Base-by-base conservation (phyloP, 2,888 invertebrate genomes). In the Erpobdella octoculata region DNA sequence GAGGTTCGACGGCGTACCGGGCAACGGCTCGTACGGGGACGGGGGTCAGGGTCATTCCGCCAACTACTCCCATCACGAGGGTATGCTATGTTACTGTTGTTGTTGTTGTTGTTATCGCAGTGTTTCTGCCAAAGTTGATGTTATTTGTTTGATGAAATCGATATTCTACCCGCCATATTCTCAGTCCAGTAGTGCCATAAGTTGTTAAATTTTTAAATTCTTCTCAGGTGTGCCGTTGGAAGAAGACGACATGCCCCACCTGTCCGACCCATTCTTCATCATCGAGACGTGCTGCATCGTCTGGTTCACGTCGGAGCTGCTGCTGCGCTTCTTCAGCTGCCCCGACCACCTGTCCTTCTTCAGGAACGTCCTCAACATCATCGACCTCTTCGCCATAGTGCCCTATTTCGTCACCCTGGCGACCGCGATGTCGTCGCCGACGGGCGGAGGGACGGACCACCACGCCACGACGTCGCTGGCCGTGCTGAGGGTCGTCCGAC, bases 401-500 rank as follows among this genome's bases (percentile, higher is more conserved):
- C 96, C 96, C 85, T 97, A 97, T 87, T 97, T 97, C 89, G 95
- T 97, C 86, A 96, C 96, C 80, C 88, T 97, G 87, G 96, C 94
- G 83, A 97, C 96, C 78, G 95, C 95, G 79, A 91, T 96, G 85
- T 95, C 94, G 79, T 36, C 69, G 9, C n/a, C 69, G n/a, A 95
- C 95, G 87, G 93, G 95, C 73, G 80, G 79, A 75, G 80, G 80
- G 41, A 59, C 72, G 66, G 77, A 73, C 70, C 76, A 76, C 73
- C 76, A 77, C 72, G 77, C 77, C 37, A 77, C 76, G 81, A 61
- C 72, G 25, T 83, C 83, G 21, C 88, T 97, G 85, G 96, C 97
- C 85, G 96, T 97, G 83, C 89, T 97, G 82, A 81, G 97, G 86
- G 96, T 97, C 85, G 96, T 97, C 86, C 89, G 97, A 86, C 90